phyloP scores from a whole-genome alignment of 30 jellyfish, hydroid and myxozoan genomes.

The Aurelia coerulea region DNA sequence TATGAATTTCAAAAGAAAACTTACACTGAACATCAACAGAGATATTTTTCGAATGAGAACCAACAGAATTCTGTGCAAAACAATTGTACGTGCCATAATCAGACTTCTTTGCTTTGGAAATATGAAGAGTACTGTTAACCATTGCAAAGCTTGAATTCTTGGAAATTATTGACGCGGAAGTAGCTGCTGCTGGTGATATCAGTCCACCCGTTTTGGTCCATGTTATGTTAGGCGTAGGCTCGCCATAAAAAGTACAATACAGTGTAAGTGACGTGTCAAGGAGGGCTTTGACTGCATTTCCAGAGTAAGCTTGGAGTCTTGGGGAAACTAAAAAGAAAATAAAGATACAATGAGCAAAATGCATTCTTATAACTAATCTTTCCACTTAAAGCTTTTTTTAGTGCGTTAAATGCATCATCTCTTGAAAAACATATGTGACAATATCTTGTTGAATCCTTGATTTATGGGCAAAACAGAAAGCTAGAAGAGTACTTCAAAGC shows the following conservation, averaged over 20 bases:
- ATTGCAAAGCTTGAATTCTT: slow-evolving; percentile 51
- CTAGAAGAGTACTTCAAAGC: neutral
- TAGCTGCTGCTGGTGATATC: slow-evolving; percentile 26
- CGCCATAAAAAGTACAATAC: slow-evolving; percentile 62
- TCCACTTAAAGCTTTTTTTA: too few relatives aligned
- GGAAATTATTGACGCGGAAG: slow-evolving; percentile 1
- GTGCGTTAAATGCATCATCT: too few relatives aligned
- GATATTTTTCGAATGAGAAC: slow-evolving; percentile 13
- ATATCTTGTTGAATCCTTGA: too few relatives aligned
- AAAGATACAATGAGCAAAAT: too few relatives aligned
- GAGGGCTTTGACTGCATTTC: neutral
- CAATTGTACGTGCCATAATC: slow-evolving; percentile 75
- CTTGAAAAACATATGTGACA: too few relatives aligned
- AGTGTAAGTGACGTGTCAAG: slow-evolving; percentile 21
- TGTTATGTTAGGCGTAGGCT: slow-evolving; percentile 67
- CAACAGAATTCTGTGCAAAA: slow-evolving; percentile 63
- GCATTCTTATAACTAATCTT: too few relatives aligned
- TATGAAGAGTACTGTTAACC: slow-evolving; percentile 46
- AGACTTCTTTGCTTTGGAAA: slow-evolving; percentile 1
- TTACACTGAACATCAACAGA: slow-evolving; percentile 76
- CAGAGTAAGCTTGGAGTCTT: slow-evolving; percentile 14
- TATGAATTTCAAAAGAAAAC: neutral
- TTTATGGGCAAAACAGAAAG: neutral
- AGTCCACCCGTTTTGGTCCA: slow-evolving; percentile 52
- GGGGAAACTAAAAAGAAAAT: slow-evolving; percentile 47